Percentiles rank a stretch among this genome's conserved stretches.
These are phyloP conservation scores for Sigmodon hispidus DNA, from an alignment of 2,113 vertebrate species.

Conservation along the genomic window DNA sequence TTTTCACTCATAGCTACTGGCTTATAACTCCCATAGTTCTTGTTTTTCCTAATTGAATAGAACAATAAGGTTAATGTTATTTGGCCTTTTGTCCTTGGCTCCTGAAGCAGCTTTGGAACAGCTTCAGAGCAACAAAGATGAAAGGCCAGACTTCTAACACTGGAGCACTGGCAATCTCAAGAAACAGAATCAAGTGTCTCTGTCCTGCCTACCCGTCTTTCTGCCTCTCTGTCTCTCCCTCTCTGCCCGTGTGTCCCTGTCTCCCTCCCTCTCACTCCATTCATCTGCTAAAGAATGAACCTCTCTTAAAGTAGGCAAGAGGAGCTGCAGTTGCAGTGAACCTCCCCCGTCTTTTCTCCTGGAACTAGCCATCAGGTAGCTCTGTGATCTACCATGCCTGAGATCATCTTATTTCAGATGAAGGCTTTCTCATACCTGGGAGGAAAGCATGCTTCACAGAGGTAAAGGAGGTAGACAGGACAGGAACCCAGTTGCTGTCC, in stretches of 20 bases:
- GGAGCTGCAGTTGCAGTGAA: background rate
- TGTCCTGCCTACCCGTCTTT: background rate
- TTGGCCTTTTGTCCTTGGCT: constrained; percentile 29
- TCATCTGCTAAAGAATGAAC: background rate
- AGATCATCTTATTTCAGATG: background rate
- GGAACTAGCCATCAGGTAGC: background rate
- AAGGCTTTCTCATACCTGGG: background rate
- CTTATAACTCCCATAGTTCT: background rate
- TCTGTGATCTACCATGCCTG: background rate
- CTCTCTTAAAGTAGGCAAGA: background rate
- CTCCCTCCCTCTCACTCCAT: background rate
- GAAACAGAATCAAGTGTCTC: background rate
- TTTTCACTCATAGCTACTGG: background rate
- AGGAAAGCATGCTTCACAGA: background rate
- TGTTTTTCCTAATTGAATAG: background rate
- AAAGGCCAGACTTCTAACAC: background rate
- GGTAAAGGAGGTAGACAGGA: background rate
- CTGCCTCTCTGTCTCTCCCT: no score
- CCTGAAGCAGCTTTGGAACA: constrained; percentile 23
- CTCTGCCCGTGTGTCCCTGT: no score
- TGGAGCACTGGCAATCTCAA: background rate
- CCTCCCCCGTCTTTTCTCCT: background rate
- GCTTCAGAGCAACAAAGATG: background rate
- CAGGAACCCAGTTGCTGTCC: background rate
- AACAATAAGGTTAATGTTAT: constrained; percentile 16